These are phyloP conservation scores for Penaeus vannamei DNA, from an alignment of 1,140 invertebrate species.

Conservation along the genomic window DNA sequence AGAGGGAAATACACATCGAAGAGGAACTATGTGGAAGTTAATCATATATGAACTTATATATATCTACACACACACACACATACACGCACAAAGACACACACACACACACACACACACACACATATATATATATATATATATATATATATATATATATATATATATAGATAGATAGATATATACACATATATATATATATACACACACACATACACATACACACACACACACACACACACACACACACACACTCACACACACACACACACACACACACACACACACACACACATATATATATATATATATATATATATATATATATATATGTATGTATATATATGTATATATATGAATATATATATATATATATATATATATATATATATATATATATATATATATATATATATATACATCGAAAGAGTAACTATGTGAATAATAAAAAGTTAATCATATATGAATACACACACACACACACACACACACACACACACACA, in stretches of 20 bases:
- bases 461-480: background rate
- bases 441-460: background rate
- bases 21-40: no score
- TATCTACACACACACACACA: background rate
- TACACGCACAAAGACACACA: no score
- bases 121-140: conserved; percentile 24
- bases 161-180: background rate
- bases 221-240: background rate
- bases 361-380: conserved; percentile 27
- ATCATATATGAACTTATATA: no score
- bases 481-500: background rate
- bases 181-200: background rate
- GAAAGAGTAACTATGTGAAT: background rate
- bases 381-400: conserved; percentile 12
- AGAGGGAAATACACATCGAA: no score
- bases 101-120: background rate
- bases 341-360: conserved; percentile 30
- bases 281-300: background rate
- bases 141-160: conserved; percentile 28
- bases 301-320: background rate
- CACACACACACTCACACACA: conserved; percentile 26
- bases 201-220: background rate
- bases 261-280: conserved; percentile 33
- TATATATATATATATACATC: background rate
- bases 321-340: conserved; percentile 33